Evolutionary conservation across 2,797 vertebrate genomes (phyloP).

Genomic region (Avahi laniger): DNA sequence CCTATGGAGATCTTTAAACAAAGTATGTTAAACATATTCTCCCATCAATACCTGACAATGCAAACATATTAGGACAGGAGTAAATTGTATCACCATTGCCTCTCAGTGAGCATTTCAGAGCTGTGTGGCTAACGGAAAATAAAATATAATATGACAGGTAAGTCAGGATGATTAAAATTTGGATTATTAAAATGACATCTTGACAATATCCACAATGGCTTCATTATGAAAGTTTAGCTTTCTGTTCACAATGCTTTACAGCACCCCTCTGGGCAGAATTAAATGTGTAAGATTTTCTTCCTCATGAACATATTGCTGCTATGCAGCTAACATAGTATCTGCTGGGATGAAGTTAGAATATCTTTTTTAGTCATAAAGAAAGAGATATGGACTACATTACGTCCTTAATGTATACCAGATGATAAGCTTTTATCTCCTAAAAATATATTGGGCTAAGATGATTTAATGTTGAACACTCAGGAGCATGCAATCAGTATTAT

Average conservation of each 20-base stretch:
- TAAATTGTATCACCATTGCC: constrained; percentile 29
- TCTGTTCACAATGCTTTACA: constrained; percentile 46
- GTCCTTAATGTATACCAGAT: constrained; percentile 8
- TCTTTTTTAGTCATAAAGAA: constrained; percentile 39
- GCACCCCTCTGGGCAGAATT: constrained; percentile 41
- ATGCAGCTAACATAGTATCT: constrained; percentile 35
- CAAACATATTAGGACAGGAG: constrained; percentile 32
- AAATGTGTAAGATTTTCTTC: constrained; percentile 50
- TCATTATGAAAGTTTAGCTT: constrained; percentile 57
- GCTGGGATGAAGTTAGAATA: constrained; percentile 26
- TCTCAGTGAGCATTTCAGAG: constrained; percentile 35
- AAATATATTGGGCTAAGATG: background rate
- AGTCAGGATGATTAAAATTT: constrained; percentile 61
- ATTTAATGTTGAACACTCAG: constrained; percentile 33
- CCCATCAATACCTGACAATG: constrained; percentile 22
- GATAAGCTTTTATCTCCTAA: constrained; percentile 26
- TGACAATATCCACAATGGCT: constrained; percentile 52
- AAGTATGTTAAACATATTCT: constrained; percentile 29
- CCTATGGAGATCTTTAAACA: constrained; percentile 14
- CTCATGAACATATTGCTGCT: constrained; percentile 17
- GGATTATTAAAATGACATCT: constrained; percentile 58
- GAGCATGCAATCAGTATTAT: constrained; percentile 7
- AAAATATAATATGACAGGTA: constrained; percentile 50
- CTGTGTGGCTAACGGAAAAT: constrained; percentile 46
- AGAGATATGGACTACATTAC: background rate